Base-by-base conservation (phyloP, 2,113 vertebrate genomes). In the Ondatra zibethicus region DNA sequence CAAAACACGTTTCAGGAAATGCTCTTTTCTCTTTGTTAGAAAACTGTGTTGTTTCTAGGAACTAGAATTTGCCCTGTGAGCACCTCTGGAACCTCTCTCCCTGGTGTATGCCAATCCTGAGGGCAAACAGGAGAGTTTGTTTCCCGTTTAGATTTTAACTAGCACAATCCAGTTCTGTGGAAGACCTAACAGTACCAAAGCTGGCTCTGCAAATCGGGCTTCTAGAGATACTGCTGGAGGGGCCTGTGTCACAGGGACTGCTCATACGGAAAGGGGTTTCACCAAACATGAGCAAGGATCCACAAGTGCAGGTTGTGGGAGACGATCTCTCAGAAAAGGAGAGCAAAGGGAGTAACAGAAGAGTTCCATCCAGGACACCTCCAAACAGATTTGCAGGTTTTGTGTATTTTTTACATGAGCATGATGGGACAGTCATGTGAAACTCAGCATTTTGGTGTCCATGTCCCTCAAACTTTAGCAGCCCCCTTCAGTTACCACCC, bases 211-310 rank as follows among this genome's bases (percentile, higher is more conserved):
- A 58, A 36, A 72, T 52, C 9, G 33, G 82, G 89, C 12, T 25
- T 29, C 63, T 3, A 70, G 27, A 55, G 23, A 7, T 1, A 58
- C 66, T 2, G 0, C 17, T 27, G 7, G n/a, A 90, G n/a, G 45
- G 1, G 36, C 36, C 7, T 12, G 8, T 27, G 13, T 3, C 13
- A 0, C 1, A 8, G 76, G 47, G 25, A 16, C 6, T 33, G 42
- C 84, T 42, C 31, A 63, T 8, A 42, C 1, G 1, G 47, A 89
- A 66, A 50, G 47, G 27, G 16, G 31, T 29, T n/a, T 80, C 55
- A 61, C 63, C n/a, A 50, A 84, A 58, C 39, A 17, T 2, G 33
- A 87, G 66, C 42, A 47, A 76, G 50, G 66, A 45, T 31, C 80
- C 6, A 13, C 25, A 23, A 19, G 33, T 5, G 13, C 75, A 78